Percentiles rank a stretch among this genome's conserved stretches.
phyloP scores from a whole-genome alignment of 2,888 invertebrate genomes.

The Ctena decussata region DNA sequence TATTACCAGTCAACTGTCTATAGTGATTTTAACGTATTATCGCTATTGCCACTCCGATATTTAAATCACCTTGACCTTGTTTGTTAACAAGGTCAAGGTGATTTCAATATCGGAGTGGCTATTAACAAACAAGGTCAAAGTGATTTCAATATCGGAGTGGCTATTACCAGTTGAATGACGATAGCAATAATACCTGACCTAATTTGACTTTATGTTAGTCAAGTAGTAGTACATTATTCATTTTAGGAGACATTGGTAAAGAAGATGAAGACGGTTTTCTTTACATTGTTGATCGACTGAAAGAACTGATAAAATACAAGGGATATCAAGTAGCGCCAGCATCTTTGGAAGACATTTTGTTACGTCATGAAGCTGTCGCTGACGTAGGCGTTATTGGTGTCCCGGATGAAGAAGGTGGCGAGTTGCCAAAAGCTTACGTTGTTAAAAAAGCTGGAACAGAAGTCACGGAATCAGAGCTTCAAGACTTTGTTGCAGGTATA shows the following conservation, averaged over 20 bases:
- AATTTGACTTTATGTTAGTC: too few species aligned
- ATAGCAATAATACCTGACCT: too few species aligned
- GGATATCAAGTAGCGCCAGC: constrained; percentile 96
- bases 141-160: too few species aligned
- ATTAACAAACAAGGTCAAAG: too few species aligned
- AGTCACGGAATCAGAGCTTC: constrained; percentile 89
- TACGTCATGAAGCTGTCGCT: constrained; percentile 91
- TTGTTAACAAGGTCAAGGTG: too few species aligned
- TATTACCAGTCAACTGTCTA: too few species aligned
- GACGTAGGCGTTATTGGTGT: constrained; percentile 94
- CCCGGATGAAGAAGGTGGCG: constrained; percentile 89
- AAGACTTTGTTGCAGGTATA: constrained; percentile 75
- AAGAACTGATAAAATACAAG: constrained; percentile 96
- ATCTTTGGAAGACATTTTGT: constrained; percentile 93
- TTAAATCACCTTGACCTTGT: too few species aligned
- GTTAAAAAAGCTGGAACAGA: constrained; percentile 88
- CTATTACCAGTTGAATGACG: too few species aligned
- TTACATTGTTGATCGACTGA: constrained; percentile 94
- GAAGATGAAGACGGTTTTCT: constrained; percentile 93
- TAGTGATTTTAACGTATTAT: too few species aligned
- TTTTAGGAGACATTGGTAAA: constrained; percentile 94
- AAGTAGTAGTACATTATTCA: too few species aligned
- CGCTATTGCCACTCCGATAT: too few species aligned
- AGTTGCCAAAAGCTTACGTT: constrained; percentile 92
- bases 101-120: too few species aligned